phyloP scores from a whole-genome alignment of 2,113 vertebrate species.

The Zootoca vivipara region DNA sequence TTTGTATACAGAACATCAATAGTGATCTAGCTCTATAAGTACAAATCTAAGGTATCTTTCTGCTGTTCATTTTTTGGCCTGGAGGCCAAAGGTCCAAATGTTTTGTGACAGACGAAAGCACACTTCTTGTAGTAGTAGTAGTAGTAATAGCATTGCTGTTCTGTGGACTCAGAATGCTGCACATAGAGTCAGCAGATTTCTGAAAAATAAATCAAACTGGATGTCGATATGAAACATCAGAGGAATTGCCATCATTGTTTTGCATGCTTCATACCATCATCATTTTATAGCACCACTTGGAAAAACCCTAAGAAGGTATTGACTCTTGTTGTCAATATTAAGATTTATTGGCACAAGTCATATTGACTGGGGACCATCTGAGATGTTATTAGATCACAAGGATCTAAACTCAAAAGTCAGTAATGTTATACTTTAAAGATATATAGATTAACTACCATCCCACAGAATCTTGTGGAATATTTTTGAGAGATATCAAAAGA shows the following conservation, averaged over 20 bases:
- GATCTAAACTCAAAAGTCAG: conserved; percentile 73
- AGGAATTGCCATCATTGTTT: conserved; percentile 52
- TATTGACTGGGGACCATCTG: conserved; percentile 78
- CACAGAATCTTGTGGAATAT: conserved; percentile 46
- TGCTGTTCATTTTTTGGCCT: neutral
- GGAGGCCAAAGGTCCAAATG: neutral
- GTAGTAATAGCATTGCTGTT: neutral
- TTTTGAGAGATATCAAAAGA: conserved; percentile 71
- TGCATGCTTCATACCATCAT: conserved; percentile 59
- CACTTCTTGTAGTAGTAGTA: neutral
- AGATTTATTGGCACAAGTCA: conserved; percentile 76
- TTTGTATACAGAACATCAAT: neutral
- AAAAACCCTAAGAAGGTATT: conserved; percentile 76
- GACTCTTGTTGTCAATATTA: conserved; percentile 75
- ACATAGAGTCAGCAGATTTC: conserved; percentile 19
- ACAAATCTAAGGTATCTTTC: neutral
- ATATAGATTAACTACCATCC: conserved; percentile 62
- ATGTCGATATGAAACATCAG: conserved; percentile 56
- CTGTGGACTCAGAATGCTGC: conserved; percentile 14
- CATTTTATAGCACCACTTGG: conserved; percentile 70
- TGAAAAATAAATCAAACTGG: conserved; percentile 51
- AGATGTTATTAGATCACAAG: conserved; percentile 75
- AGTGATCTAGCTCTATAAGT: neutral
- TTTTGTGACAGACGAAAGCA: neutral
- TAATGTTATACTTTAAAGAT: conserved; percentile 75